Percentiles rank a stretch among this genome's conserved stretches.
Conservation (phyloP, 1,140 invertebrate species). For the Aphelinus atriplicis region DNA sequence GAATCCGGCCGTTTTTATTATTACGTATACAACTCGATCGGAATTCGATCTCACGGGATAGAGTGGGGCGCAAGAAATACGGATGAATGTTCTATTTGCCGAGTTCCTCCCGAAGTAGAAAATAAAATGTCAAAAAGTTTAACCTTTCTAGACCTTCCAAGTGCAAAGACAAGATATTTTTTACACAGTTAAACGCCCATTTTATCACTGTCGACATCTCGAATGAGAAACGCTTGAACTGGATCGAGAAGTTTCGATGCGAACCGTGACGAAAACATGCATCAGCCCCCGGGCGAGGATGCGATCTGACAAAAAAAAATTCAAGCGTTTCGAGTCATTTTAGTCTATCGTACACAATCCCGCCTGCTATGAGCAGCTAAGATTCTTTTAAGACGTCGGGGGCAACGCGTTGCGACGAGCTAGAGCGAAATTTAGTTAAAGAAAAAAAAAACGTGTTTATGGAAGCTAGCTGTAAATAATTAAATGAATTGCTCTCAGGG, state of each 20-base stretch:
- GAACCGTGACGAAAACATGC: no score
- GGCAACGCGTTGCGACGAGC: conserved; percentile 3
- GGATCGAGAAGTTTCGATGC: not conserved
- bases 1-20: no score
- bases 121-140: conserved; percentile 5
- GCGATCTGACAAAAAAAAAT: not conserved
- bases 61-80: not conserved
- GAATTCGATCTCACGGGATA: not conserved
- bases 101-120: conserved; percentile 19
- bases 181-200: conserved; percentile 13
- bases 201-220: conserved; percentile 12
- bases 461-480: conserved; percentile 15
- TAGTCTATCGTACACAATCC: not conserved
- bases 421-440: not conserved
- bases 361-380: not conserved
- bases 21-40: no score
- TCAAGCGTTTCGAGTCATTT: conserved; percentile 1
- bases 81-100: conserved; percentile 13
- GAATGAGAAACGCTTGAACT: conserved; percentile 10
- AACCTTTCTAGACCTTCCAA: conserved; percentile 19
- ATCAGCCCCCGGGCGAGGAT: no score
- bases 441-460: conserved; percentile 13
- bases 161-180: conserved; percentile 31
- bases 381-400: conserved; percentile 5
- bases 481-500: conserved; percentile 46